Conservation (phyloP, 2,113 vertebrate species). For the Miniopterus natalensis region DNA sequence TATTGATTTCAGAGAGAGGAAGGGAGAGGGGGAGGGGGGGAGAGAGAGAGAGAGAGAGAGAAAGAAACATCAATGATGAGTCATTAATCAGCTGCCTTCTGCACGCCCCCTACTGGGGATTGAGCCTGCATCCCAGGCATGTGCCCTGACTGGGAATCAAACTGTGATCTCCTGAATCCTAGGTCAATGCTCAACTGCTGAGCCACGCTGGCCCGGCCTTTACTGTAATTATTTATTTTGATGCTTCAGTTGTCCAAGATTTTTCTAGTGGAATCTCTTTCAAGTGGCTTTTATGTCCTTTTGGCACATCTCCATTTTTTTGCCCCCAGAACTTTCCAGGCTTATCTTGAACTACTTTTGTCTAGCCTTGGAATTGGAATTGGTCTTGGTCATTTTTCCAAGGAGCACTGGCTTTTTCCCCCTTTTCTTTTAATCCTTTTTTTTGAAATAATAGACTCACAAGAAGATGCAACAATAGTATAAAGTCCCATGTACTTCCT, state of each 20-base stretch:
- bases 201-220: background rate
- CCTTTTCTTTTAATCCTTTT: background rate
- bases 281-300: background rate
- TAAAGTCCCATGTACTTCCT: background rate
- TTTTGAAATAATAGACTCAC: background rate
- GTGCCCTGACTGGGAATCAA: too few species aligned
- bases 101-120: too few species aligned
- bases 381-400: background rate
- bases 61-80: too few species aligned
- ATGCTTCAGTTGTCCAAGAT: background rate
- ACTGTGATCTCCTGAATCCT: too few species aligned
- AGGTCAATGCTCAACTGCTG: too few species aligned
- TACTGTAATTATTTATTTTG: background rate
- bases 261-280: background rate
- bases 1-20: too few species aligned
- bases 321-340: background rate
- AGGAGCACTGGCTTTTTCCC: background rate
- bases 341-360: constrained; percentile 4
- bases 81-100: too few species aligned
- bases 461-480: background rate
- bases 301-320: background rate
- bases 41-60: too few species aligned
- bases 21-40: too few species aligned
- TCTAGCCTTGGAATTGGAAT: background rate
- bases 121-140: too few species aligned